Evolutionary conservation across 2,888 invertebrate genomes (phyloP).

Genomic region (Myopa tessellatipennis): DNA sequence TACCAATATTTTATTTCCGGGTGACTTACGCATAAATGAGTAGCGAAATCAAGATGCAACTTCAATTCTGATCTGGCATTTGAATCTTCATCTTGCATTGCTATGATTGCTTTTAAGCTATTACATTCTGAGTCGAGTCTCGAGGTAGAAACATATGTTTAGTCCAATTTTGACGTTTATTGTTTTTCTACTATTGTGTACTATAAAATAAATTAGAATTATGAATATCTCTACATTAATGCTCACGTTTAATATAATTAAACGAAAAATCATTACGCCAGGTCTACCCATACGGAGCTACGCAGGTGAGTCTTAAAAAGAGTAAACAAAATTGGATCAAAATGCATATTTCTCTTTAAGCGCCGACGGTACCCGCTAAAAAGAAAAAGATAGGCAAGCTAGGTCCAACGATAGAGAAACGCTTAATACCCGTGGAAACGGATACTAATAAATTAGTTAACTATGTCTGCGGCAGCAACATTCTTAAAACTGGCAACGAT

Average conservation of each 20-base stretch:
- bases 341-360: background rate
- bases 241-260: conserved; percentile 45
- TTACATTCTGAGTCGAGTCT: no score
- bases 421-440: conserved; percentile 83
- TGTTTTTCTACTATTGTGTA: background rate
- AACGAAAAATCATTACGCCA: conserved; percentile 41
- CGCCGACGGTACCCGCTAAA: conserved; percentile 62
- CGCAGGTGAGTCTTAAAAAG: conserved; percentile 48
- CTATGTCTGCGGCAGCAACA: conserved; percentile 88
- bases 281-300: conserved; percentile 42
- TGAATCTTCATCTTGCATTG: no score
- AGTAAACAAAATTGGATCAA: background rate
- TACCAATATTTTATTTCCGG: no score
- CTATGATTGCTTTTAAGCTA: no score
- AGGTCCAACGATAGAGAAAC: conserved; percentile 76
- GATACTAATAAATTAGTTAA: conserved; percentile 81
- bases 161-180: background rate
- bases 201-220: background rate
- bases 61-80: no score
- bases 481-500: conserved; percentile 83
- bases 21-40: no score
- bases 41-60: no score
- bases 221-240: conserved; percentile 46
- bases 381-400: conserved; percentile 74
- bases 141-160: no score